Evolutionary conservation across 2,888 invertebrate genomes (phyloP).

Genomic region (Hesperia comma): DNA sequence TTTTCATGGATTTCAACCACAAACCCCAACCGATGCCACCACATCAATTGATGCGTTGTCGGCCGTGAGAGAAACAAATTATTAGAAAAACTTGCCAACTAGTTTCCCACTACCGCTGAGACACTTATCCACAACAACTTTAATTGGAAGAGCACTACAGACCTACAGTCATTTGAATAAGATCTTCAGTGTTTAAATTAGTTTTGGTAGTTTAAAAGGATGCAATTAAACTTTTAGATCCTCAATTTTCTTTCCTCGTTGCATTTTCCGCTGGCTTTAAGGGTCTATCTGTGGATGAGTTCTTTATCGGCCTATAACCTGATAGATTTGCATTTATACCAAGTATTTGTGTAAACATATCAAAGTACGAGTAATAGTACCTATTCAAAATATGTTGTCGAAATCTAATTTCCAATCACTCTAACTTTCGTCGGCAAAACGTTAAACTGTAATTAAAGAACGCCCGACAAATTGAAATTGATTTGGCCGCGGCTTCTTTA

Average conservation of each 20-base stretch:
- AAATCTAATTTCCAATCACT: neutral
- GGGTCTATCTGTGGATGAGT: too few relatives aligned
- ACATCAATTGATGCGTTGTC: too few relatives aligned
- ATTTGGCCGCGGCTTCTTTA: neutral
- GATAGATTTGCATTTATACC: too few relatives aligned
- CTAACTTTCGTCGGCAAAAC: neutral
- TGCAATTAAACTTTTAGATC: neutral
- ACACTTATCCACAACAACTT: slow-evolving; percentile 11
- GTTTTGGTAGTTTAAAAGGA: neutral
- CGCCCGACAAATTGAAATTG: slow-evolving; percentile 14
- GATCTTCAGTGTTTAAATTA: slow-evolving; percentile 1
- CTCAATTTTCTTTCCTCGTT: neutral
- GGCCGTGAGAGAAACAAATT: too few relatives aligned
- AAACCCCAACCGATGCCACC: too few relatives aligned
- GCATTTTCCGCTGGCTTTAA: too few relatives aligned
- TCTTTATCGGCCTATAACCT: too few relatives aligned
- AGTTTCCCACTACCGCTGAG: neutral
- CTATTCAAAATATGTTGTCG: neutral
- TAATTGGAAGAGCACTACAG: too few relatives aligned
- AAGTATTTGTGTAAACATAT: too few relatives aligned
- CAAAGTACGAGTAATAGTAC: too few relatives aligned
- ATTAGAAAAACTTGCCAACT: neutral
- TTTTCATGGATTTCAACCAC: too few relatives aligned
- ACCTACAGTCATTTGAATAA: slow-evolving; percentile 8
- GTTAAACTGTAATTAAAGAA: slow-evolving; percentile 5